Conservation (phyloP, 2,797 vertebrate species). For the Takifugu ocellatus region DNA sequence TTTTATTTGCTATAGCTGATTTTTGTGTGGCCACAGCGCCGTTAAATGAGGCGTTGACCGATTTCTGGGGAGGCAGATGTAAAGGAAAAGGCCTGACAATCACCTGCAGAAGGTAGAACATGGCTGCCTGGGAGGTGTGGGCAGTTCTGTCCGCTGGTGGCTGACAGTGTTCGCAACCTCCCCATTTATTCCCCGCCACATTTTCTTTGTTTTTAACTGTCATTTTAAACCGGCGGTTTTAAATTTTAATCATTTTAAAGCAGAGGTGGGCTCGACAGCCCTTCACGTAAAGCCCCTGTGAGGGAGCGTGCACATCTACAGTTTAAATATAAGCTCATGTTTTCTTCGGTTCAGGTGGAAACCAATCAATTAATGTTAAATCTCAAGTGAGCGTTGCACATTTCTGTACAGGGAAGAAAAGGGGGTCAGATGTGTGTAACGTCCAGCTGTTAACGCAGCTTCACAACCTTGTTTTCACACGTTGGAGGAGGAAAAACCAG, state of each 20-base stretch:
- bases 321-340: conserved; percentile 50
- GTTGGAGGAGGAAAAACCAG: too few species aligned
- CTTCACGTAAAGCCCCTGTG: conserved; percentile 33
- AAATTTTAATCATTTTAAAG: conserved; percentile 42
- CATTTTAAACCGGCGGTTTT: conserved; percentile 64
- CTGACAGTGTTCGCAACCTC: conserved; percentile 1
- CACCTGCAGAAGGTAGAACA: conserved; percentile 50
- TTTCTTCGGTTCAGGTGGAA: conserved; percentile 47
- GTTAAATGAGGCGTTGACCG: conserved; percentile 38
- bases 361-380: conserved; percentile 42
- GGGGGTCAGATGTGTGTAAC: conserved; percentile 21
- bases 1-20: conserved; percentile 62
- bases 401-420: conserved; percentile 31
- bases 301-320: conserved; percentile 40
- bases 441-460: conserved; percentile 26
- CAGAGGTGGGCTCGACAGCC: conserved; percentile 29
- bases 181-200: too few species aligned
- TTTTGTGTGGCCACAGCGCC: conserved; percentile 50
- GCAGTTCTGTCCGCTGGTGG: conserved; percentile 20
- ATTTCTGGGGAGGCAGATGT: conserved; percentile 18
- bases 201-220: conserved; percentile 20
- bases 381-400: conserved; percentile 54
- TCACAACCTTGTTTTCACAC: conserved; percentile 1
- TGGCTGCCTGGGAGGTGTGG: conserved; percentile 3
- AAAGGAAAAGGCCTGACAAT: conserved; percentile 59